Base-by-base conservation (phyloP, 2,888 invertebrate genomes). In the Drosophila mimetica region DNA sequence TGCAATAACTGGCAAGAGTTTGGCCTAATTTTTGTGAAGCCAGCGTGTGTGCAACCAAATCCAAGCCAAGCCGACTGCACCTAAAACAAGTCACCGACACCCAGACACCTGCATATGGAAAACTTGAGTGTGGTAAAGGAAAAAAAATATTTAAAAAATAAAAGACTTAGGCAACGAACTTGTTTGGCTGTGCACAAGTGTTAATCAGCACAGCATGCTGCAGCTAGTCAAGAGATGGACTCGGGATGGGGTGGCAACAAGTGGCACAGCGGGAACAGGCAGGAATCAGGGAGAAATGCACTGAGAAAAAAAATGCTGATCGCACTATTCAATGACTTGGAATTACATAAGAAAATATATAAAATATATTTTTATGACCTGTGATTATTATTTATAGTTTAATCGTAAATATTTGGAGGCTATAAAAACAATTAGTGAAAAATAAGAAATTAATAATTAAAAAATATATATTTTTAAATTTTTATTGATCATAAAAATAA, bases 151-250 rank as follows among this genome's bases (percentile, higher is more conserved):
- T 60, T 57, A 16, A 60, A 64, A 64, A 64, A 64, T 64, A 65
- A 65, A 65, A 64, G 64, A 64, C 64, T 81, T 81, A 81, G 83
- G 86, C 80, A 81, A 81, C 80, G 80, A 81, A 81, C 80, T 86
- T 79, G 80, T 81, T 81, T 81, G 59, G 30, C 41, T 44, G 60
- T 69, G 50, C 64, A 69, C 73, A 73, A 83, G 88, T 85, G 88
- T 86, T 88, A 86, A 88, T 85, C 84, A 86, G 83, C 78, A 79
- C 75, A 75, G 76, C 83, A 69, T 79, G 59, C 76, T 86, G 81
- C 75, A 84, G 76, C 77, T 88, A 86, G 88, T 82, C 88, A 84
- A 81, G 72, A 70, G 85, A 79, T 81, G 65, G 59, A 59, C 66
- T 34, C 36, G 30, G 30, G 42, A 42, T 42, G 18, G 41, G 67